Base-by-base conservation (phyloP, 2,113 vertebrate species). In the Cervus canadensis region DNA sequence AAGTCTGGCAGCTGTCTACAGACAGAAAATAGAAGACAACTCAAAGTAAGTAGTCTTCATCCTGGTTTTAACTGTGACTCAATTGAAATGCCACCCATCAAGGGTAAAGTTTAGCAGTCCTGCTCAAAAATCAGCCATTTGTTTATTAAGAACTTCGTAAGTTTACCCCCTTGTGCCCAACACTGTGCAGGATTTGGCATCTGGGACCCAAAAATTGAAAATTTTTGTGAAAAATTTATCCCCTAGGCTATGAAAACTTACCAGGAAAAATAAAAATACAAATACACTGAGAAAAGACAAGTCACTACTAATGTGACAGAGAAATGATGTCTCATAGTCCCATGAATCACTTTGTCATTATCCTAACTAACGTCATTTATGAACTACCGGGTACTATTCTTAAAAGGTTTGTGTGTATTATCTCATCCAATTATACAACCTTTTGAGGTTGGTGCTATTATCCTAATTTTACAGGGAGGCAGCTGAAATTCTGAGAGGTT, bases 11-110 rank as follows among this genome's bases (percentile, higher is more conserved):
- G 96, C 98, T 50, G 98, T 98, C 96, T 99, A 98, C 97, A 98
- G 87, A n/a, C 99, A 99, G 97, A 98, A 99, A 97, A 98, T 99
- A 97, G 99, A 99, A 97, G 98, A 98, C 89, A 97, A 97, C 97
- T 87, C 97, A 21, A 98, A 98, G 99, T 99, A 98, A 98, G 99
- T 99, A 96, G 54, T 17, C 59, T 89, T 74, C 89, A 87, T 94
- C 45, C 10, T 52, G n/a, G 5, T 79, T 15, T 93, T 86, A 71
- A 82, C 60, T 90, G 93, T 50, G 56, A 91, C n/a, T 87, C 28
- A 50, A 52, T 13, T 92, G 79, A 95, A 84, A 87, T 92, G 62
- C 48, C 33, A 48, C 9, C n/a, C 43, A 83, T 57, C 62, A 23
- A 95, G 95, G 36, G 19, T 91, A 81, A 93, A 74, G 62, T 87